Base-by-base conservation (phyloP, 2,797 vertebrate species). In the Hoplostethus mediterraneus region DNA sequence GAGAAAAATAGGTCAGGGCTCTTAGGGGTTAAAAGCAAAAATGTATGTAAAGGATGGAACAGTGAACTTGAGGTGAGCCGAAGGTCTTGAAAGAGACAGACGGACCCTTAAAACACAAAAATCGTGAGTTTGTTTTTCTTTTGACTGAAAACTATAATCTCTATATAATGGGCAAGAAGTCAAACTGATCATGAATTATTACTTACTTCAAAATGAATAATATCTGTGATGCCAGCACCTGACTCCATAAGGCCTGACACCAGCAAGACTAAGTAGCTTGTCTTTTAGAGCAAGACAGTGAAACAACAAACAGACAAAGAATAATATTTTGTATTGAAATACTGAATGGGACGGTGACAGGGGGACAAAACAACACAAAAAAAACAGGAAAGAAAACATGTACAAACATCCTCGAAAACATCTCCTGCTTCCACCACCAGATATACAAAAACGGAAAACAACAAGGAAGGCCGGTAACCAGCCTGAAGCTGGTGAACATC, bases 321-420 rank as follows among this genome's bases (percentile, higher is more conserved):
- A 93, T 89, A 93, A 93, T 89, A 90, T 92, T 93, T 94, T 86
- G 87, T 80, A 89, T 86, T 93, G 94, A 90, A 94, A 94, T 91
- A 93, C 84, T 77, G 89, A 92, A 87, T 85, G 68, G 79, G 85
- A 87, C 80, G 72, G 81, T 79, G 82, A 90, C 63, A 14, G 78
- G 78, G 73, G 73, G 81, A 89, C 78, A 87, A 88, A 90, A 87
- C 78, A 82, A 84, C 67, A 85, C 67, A 55, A 66, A 79, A 84
- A 21, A 65, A 87, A 93, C 91, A 94, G 93, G 93, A 94, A 94
- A 90, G 82, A 89, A 89, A 89, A 90, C 84, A 71, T 76, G 79
- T 88, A 89, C 90, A 93, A 91, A 93, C 93, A 92, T 92, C 93
- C 90, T 91, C 81, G 85, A 90, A 90, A 92, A 88, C 89, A 87